Evolutionary conservation across 2,888 invertebrate genomes (phyloP).

Genomic region (Marronus borbonicus): DNA sequence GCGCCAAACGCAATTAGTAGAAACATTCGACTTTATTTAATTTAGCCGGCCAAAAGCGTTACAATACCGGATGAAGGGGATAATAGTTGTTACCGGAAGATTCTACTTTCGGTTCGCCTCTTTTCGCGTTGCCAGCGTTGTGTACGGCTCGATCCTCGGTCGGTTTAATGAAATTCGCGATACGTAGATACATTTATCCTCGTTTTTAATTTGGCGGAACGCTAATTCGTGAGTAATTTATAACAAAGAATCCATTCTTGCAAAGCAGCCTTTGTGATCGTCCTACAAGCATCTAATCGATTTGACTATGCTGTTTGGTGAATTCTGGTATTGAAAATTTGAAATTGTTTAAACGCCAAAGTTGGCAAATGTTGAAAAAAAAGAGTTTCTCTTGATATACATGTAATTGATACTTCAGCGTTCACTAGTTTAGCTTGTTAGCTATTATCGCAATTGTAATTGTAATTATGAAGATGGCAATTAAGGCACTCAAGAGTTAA

Average conservation of each 20-base stretch:
- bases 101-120: background rate
- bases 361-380: no score
- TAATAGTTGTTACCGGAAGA: conserved; percentile 9
- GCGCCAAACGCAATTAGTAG: conserved; percentile 32
- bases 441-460: no score
- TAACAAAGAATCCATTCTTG: no score
- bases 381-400: no score
- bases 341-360: background rate
- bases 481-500: no score
- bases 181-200: background rate
- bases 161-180: conserved; percentile 3
- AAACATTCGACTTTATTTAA: conserved; percentile 43
- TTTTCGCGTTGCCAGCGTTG: background rate
- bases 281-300: background rate
- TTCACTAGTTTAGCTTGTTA: no score
- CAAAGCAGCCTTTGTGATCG: background rate
- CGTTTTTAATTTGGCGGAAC: background rate
- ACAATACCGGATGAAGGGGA: background rate
- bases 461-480: no score
- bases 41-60: conserved; percentile 31
- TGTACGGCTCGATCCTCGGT: background rate
- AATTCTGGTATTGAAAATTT: background rate
- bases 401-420: no score
- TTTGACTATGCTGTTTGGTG: no score
- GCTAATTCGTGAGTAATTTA: background rate